A percentile compares a stretch with the other conserved stretches of the same genome.
Evolutionary conservation across 2,797 vertebrate species (phyloP).

Genomic region (Sciaenops ocellatus): DNA sequence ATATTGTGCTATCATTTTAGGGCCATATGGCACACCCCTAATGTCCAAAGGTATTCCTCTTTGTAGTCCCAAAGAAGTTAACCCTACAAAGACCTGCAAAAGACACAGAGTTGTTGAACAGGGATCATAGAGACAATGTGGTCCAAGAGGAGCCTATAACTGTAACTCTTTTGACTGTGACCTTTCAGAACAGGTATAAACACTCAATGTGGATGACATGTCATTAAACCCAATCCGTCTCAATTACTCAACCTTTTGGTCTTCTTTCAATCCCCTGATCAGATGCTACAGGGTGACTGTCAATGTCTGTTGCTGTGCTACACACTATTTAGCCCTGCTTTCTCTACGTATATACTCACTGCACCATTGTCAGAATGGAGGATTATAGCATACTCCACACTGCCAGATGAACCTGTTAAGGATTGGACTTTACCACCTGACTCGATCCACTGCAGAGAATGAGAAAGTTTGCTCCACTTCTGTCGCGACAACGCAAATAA

Average conservation of each 20-base stretch:
- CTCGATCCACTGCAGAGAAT: not conserved
- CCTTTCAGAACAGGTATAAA: not conserved
- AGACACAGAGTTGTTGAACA: not conserved
- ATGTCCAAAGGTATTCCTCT: not conserved
- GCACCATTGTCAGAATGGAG: constrained; percentile 36
- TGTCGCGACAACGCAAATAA: constrained; percentile 9
- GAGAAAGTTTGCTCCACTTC: not conserved
- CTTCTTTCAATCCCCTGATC: not conserved
- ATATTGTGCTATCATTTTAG: too few species aligned
- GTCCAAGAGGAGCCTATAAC: not conserved
- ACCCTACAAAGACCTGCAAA: not conserved
- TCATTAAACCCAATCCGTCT: not conserved
- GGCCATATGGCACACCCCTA: not conserved
- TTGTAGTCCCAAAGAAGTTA: not conserved
- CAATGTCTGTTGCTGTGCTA: constrained; percentile 13
- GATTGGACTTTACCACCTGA: constrained; percentile 4
- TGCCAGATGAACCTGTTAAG: constrained; percentile 43
- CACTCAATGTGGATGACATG: not conserved
- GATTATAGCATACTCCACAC: constrained; percentile 42
- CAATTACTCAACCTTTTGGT: not conserved
- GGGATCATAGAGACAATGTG: not conserved
- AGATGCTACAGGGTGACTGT: not conserved
- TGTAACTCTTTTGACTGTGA: not conserved
- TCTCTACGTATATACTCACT: constrained; percentile 16
- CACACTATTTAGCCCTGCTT: constrained; percentile 20